Evolutionary conservation across 2,888 invertebrate species (phyloP).

Genomic region (Agriopis marginaria): DNA sequence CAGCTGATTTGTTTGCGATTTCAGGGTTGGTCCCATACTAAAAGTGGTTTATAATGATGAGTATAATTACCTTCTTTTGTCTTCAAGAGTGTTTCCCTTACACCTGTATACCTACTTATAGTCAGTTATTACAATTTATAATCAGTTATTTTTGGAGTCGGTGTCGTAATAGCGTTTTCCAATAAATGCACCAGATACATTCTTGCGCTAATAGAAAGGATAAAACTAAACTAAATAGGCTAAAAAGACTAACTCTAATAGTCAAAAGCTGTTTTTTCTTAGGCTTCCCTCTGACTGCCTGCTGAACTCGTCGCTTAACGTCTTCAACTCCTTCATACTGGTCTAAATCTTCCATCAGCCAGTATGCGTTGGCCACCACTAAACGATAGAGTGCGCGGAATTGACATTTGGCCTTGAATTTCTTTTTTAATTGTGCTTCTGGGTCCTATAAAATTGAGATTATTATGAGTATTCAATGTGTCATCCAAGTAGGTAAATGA

Average conservation of each 20-base stretch:
- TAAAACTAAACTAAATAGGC: neutral
- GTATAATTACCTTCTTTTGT: too few relatives aligned
- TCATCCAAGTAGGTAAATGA: too few relatives aligned
- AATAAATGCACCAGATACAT: too few relatives aligned
- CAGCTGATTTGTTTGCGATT: too few relatives aligned
- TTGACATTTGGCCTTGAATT: constrained; percentile 79
- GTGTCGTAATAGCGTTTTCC: too few relatives aligned
- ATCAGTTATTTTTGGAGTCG: too few relatives aligned
- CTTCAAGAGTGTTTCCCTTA: too few relatives aligned
- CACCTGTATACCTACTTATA: too few relatives aligned
- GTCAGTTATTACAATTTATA: too few relatives aligned
- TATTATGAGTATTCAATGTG: neutral
- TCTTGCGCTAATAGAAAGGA: too few relatives aligned
- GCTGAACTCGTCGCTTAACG: constrained; percentile 84
- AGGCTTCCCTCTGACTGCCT: constrained; percentile 78
- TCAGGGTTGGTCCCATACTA: too few relatives aligned
- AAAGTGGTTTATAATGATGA: too few relatives aligned
- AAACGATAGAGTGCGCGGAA: constrained; percentile 86
- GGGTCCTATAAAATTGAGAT: constrained; percentile 63
- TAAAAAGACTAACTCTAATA: constrained; percentile 68
- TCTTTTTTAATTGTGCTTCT: constrained; percentile 68
- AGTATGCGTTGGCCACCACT: constrained; percentile 85
- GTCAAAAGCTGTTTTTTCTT: constrained; percentile 82
- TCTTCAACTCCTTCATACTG: constrained; percentile 81
- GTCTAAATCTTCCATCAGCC: constrained; percentile 83